These are phyloP conservation scores for Drosophila limbata DNA, from an alignment of 2,888 invertebrate genomes.

Conservation along the genomic window DNA sequence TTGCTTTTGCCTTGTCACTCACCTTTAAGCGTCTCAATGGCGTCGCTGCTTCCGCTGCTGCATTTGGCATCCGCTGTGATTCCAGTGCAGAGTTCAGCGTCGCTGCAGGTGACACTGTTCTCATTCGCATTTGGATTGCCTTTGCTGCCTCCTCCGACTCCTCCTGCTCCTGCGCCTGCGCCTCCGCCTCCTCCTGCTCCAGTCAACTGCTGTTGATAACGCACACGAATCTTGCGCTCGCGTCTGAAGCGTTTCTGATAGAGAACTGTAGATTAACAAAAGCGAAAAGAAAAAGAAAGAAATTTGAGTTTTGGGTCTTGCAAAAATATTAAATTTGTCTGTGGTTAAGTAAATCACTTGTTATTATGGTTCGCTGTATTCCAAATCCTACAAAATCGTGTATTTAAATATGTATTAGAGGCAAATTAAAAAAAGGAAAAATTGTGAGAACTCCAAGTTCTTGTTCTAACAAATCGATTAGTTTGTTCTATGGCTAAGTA, in stretches of 20 bases:
- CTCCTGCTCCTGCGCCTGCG: background rate
- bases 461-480: no score
- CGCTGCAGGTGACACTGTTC: slow-evolving; percentile 62
- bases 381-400: no score
- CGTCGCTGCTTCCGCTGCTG: slow-evolving; percentile 65
- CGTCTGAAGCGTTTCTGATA: slow-evolving; percentile 96
- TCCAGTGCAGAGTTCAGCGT: slow-evolving; percentile 53
- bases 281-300: no score
- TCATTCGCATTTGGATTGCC: slow-evolving; percentile 84
- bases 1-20: slow-evolving; percentile 58
- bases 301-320: no score
- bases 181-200: slow-evolving; percentile 14
- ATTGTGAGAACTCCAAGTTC: background rate
- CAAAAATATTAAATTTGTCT: no score
- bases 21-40: slow-evolving; percentile 69
- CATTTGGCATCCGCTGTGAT: slow-evolving; percentile 48
- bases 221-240: slow-evolving; percentile 92
- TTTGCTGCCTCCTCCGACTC: slow-evolving; percentile 84
- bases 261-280: slow-evolving; percentile 88
- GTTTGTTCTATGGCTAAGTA: background rate
- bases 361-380: no score
- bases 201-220: slow-evolving; percentile 94
- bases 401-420: no score
- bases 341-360: no score
- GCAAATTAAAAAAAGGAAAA: background rate